Base-by-base conservation (phyloP, 1,140 invertebrate genomes). In the Drosophila quadrilineata region DNA sequence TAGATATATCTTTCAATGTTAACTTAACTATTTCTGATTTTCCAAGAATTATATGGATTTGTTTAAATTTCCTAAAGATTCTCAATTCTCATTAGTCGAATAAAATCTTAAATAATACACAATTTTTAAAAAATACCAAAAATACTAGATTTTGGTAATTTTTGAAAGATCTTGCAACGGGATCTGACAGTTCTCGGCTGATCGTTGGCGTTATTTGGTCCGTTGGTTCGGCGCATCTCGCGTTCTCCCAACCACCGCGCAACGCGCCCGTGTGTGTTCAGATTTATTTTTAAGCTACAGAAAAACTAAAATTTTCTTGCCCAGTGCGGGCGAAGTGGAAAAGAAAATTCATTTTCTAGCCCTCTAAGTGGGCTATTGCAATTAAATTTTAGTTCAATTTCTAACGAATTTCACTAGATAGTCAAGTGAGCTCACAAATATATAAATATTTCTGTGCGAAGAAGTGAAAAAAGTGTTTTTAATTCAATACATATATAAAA, bases 141-240 rank as follows among this genome's bases (percentile, higher is more conserved):
- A 28, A 43, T 59, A 41, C 46, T 0, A 3, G 9, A 58, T 17
- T 6, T 24, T 9, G 41, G 5, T n/a, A 26, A 12, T 22, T 10
- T 10, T n/a, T 46, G 9, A 41, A 48, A 26, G 49, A 48, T 33
- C 48, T 48, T 8, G n/a, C 5, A 12, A 14, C 3, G 6, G n/a
- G 4, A 85, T 63, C 77, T 84, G 73, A 77, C 77, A 84, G 79
- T 85, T 85, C 77, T 84, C 77, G 79, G 79, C 79, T 77, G 77
- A 85, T 84, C 77, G 79, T 84, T 84, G 77, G 77, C 69, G 73
- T 76, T 57, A 49, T 28, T 82, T 72, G 74, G 60, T 74, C 60
- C 58, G 43, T 71, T 57, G 52, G 56, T 14, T 69, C 43, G 65
- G 52, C 45, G 38, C 41, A 56, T 53, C n/a, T 62, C 28, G 31